Evolutionary conservation across 2,888 invertebrate species (phyloP).

Genomic region (Diplolepis rosae): DNA sequence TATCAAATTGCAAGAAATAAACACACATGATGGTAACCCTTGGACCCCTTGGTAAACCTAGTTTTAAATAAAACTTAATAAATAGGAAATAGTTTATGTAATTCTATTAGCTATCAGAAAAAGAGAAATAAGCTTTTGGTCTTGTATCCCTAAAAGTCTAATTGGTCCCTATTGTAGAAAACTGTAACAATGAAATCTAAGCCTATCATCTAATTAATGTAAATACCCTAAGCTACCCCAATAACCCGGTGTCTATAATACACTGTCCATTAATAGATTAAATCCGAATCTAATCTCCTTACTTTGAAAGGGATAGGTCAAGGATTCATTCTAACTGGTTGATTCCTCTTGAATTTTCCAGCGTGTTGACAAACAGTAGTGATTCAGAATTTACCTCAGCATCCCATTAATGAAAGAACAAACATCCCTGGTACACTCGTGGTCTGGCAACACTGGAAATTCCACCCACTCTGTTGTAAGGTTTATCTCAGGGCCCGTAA

Average conservation of each 20-base stretch:
- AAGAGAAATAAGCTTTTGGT: background rate
- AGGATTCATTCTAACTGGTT: background rate
- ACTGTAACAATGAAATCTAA: background rate
- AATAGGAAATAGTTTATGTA: background rate
- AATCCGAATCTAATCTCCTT: background rate
- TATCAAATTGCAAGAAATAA: no score
- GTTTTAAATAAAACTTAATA: background rate
- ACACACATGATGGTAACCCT: no score
- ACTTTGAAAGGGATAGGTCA: background rate
- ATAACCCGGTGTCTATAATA: background rate
- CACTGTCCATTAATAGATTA: background rate
- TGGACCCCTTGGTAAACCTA: no score
- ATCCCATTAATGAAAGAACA: constrained; percentile 20
- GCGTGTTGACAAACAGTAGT: constrained; percentile 14
- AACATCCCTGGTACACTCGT: constrained; percentile 29
- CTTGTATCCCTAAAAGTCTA: background rate
- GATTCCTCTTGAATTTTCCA: background rate
- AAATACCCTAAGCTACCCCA: background rate
- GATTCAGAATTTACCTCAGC: constrained; percentile 9
- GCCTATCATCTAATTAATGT: background rate
- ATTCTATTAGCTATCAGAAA: background rate
- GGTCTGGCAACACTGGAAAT: constrained; percentile 50
- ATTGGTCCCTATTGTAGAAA: background rate
- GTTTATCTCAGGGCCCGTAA: constrained; percentile 47
- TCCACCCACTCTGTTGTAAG: constrained; percentile 48